Evolutionary conservation across 2,888 invertebrate species (phyloP), one percentile per base, ranked within the genome.

Genomic region (Cristatella mucedo): DNA sequence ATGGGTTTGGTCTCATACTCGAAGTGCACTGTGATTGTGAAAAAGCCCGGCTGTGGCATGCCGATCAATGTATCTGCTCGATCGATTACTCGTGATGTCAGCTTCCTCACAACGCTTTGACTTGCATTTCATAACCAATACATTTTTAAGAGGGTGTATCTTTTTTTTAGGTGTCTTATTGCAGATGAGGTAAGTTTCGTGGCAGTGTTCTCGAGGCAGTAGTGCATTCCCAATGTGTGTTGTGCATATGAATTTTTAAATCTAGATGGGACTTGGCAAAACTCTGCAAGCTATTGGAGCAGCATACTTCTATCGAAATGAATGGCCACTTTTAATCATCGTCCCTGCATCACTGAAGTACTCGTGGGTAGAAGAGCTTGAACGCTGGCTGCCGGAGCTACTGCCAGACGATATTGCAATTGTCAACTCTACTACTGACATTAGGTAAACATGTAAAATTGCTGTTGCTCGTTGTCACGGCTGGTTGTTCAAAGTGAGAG

Each of bases 261-360:
- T 40, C 18, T 46, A 68, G 56, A 69, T 69, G 69, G 69, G 69
- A 16, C 53, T 69, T 6, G 69, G 69, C 3, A 69, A 69, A 46
- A 62, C 62, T 2, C 36, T 62, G 9, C 61, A 62, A 40, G 61
- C 61, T 4, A 50, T 62, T 29, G 53, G 54, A 11, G 50, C 57
- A 6, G 58, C 62, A 1, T 56, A 50, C 39, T 56, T 51, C 44
- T 62, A 59, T 46, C 48, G 44, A 13, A 43, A 49, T 29, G 58
- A 59, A 33, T 62, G 62, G 62, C 62, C 62, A 2, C 44, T 61
- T 29, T 48, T 62, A 33, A 57, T 62, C 13, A 51, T 62, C 30
- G 57, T 59, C 7, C 62, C 62, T 1, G 56, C 62, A 4, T 59
- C 59, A 4, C 46, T 62, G 21, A 47, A 54, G 15, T 62, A 55